A percentile compares a stretch with the other conserved stretches of the same genome.
phyloP scores from a whole-genome alignment of 1,140 invertebrate species.

The Lanistes nyassanus region DNA sequence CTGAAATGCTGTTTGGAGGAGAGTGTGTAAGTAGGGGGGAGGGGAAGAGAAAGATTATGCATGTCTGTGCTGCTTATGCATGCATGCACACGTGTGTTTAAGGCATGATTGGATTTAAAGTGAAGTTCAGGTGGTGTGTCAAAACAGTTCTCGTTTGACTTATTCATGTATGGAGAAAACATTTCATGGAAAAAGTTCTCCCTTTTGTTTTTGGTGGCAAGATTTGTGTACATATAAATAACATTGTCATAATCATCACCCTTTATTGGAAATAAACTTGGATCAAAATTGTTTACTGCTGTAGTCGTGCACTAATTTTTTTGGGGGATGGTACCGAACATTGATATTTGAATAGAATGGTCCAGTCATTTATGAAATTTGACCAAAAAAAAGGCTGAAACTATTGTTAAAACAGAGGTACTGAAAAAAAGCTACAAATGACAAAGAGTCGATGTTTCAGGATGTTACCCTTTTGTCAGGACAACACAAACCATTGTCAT shows the following conservation, averaged over 20 bases:
- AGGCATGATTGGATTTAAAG: not conserved
- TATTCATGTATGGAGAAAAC: no score
- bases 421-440: no score
- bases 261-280: slow-evolving; percentile 20
- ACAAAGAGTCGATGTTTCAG: no score
- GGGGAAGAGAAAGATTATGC: not conserved
- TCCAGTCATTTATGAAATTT: no score
- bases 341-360: no score
- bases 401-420: no score
- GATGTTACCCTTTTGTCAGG: no score
- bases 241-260: slow-evolving; percentile 20
- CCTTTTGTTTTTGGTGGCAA: not conserved
- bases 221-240: slow-evolving; percentile 7
- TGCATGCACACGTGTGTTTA: slow-evolving; percentile 1
- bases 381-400: no score
- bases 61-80: not conserved
- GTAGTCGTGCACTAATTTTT: not conserved
- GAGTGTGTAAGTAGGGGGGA: not conserved
- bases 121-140: not conserved
- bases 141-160: no score
- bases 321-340: no score
- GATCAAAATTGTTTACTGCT: slow-evolving; percentile 3
- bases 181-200: no score
- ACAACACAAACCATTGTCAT: no score
- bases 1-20: not conserved